Evolutionary conservation across 2,113 vertebrate species (phyloP), one percentile per base, ranked within the genome.

Genomic region (Oncorhynchus kisutch): DNA sequence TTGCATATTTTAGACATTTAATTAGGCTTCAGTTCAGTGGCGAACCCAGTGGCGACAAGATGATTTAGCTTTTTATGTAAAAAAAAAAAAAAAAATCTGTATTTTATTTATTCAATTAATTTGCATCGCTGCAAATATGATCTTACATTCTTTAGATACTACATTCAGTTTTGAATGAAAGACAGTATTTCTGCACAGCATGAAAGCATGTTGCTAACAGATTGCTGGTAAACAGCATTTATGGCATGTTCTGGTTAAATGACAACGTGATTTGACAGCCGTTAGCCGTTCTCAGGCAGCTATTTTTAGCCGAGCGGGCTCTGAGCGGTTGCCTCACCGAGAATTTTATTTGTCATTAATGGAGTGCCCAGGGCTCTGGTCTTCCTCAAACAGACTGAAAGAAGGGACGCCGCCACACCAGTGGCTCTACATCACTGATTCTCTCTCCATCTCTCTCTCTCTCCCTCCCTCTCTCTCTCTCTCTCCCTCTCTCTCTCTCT

Each of bases 311-410:
- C 9, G 14, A 68, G 67, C 31, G 3, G 31, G 67, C 67, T 45
- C 6, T 39, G 39, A 48, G 16, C 66, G 27, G 70, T 49, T 70
- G 65, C 48, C 62, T 80, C 62, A 68, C 66, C 51, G 45, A 67
- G 66, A 60, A 18, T 78, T 84, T 71, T 78, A 84, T 84, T 85
- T 84, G 73, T 84, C 74, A 80, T 82, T 85, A 82, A 80, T 82
- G 74, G 73, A 64, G 60, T 68, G 71, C 54, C 71, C 78, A 67
- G 62, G 65, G 76, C 62, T 71, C 79, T 80, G 79, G 75, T 73
- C 72, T 83, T 76, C 62, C 64, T 87, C 79, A 87, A 49, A 45
- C 20, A 31, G 24, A 73, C 11, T 51, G 31, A 3, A 59, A 78
- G 62, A 60, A 13, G 27, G 66, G 54, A 18, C 34, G 11, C 9